Percentiles rank a stretch among this genome's conserved stretches.
Evolutionary conservation across 2,888 invertebrate species (phyloP).

Genomic region (Cyclophora punctaria): DNA sequence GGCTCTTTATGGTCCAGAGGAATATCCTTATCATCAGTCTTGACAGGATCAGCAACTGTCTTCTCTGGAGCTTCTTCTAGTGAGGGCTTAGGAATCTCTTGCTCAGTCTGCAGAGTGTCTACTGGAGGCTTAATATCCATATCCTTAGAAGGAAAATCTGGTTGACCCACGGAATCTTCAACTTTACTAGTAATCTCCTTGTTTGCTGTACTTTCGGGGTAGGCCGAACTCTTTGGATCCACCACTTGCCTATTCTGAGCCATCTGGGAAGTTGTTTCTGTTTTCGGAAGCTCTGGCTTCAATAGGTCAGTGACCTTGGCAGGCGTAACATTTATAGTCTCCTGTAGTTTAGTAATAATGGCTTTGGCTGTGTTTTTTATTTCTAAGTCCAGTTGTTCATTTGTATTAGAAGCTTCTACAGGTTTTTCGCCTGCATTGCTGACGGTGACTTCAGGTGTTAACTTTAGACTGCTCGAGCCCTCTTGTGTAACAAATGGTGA

Average conservation of each 20-base stretch:
- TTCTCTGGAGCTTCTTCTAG: conserved; percentile 8
- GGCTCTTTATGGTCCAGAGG: conserved; percentile 19
- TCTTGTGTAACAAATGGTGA: conserved; percentile 9
- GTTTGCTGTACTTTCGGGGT: neutral
- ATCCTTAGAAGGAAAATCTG: neutral
- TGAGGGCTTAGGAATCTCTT: neutral
- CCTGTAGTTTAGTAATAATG: too few species aligned
- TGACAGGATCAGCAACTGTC: conserved; percentile 1
- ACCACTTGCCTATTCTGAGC: conserved; percentile 1
- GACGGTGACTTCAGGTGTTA: conserved; percentile 5
- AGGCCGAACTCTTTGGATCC: neutral
- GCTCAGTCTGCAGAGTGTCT: too few species aligned
- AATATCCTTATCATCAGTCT: conserved; percentile 10
- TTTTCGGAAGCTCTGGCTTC: conserved; percentile 2
- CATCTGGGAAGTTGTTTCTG: conserved; percentile 8
- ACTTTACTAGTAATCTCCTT: conserved; percentile 1
- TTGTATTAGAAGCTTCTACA: conserved; percentile 2
- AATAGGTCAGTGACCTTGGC: too few species aligned
- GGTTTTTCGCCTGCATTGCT: conserved; percentile 3
- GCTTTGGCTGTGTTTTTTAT: too few species aligned
- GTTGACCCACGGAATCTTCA: neutral
- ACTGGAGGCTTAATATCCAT: too few species aligned
- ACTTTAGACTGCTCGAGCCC: conserved; percentile 6
- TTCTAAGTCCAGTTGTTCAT: too few species aligned
- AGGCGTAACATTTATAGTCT: too few species aligned